Percentiles rank a stretch among this genome's conserved stretches.
These are phyloP conservation scores for Apis laboriosa DNA, from an alignment of 1,140 invertebrate genomes.

Conservation along the genomic window DNA sequence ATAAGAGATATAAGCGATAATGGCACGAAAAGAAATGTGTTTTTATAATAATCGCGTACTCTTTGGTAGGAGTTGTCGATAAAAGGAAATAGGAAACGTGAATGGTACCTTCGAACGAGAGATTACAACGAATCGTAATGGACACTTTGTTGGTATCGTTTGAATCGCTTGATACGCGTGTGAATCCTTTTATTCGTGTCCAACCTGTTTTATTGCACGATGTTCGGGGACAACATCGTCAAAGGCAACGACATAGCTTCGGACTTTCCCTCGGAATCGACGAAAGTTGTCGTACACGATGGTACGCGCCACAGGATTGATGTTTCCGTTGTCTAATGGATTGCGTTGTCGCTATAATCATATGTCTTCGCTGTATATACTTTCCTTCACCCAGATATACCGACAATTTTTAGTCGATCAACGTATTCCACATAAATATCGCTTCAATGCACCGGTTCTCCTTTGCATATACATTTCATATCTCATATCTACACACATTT, in stretches of 20 bases:
- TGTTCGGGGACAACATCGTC: conserved; percentile 24
- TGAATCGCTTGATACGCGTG: neutral
- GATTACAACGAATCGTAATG: neutral
- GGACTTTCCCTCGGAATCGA: conserved; percentile 56
- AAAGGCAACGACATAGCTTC: conserved; percentile 23
- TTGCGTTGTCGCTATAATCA: conserved; percentile 46
- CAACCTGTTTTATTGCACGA: conserved; percentile 1
- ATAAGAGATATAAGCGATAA: too few species aligned
- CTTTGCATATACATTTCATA: neutral
- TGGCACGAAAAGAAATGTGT: neutral
- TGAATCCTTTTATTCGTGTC: neutral
- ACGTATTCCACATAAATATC: conserved; percentile 23
- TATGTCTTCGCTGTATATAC: conserved; percentile 34
- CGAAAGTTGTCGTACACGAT: conserved; percentile 47
- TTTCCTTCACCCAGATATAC: conserved; percentile 53
- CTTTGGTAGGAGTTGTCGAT: neutral
- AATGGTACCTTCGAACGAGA: neutral
- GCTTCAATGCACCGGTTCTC: neutral
- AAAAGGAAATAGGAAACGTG: neutral
- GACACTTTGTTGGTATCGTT: neutral
- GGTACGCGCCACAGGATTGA: conserved; percentile 50
- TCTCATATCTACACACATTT: neutral
- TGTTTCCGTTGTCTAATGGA: conserved; percentile 62
- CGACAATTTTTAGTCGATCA: conserved; percentile 19
- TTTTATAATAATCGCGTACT: neutral